Evolutionary conservation across 2,888 invertebrate genomes (phyloP).

Genomic region (Formica aserva): DNA sequence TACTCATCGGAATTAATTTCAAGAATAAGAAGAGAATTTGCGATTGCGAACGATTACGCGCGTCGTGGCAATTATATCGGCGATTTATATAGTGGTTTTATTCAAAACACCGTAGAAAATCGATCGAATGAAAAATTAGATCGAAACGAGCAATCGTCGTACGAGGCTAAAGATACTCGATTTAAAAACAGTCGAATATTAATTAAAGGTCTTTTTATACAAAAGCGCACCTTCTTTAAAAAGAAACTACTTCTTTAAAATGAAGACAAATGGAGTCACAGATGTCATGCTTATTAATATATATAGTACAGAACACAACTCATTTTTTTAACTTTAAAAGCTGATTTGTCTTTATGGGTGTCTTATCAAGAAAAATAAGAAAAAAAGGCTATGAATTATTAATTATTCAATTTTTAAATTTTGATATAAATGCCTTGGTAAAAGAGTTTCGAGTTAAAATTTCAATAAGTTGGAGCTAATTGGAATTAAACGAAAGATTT

Average conservation of each 20-base stretch:
- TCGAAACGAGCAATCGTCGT: background rate
- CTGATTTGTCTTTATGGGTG: background rate
- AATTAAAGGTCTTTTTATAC: background rate
- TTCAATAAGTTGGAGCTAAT: background rate
- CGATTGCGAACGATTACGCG: background rate
- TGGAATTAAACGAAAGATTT: constrained; percentile 10
- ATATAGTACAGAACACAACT: background rate
- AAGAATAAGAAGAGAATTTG: constrained; percentile 53
- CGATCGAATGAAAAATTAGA: background rate
- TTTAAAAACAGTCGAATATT: background rate
- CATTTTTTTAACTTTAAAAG: background rate
- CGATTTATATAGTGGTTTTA: background rate
- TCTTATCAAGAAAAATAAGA: background rate
- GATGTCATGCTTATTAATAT: constrained; percentile 1
- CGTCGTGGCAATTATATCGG: background rate
- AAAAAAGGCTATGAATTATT: background rate
- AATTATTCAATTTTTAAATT: constrained; percentile 10
- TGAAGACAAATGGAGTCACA: background rate
- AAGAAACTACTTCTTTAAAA: background rate
- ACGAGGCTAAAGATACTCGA: background rate
- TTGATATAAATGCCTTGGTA: background rate
- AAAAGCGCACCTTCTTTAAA: background rate
- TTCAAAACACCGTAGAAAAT: background rate
- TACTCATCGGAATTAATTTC: constrained; percentile 52
- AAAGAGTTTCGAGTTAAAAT: background rate